phyloP scores from a whole-genome alignment of 1,140 invertebrate species.

The Drosophila santomea region DNA sequence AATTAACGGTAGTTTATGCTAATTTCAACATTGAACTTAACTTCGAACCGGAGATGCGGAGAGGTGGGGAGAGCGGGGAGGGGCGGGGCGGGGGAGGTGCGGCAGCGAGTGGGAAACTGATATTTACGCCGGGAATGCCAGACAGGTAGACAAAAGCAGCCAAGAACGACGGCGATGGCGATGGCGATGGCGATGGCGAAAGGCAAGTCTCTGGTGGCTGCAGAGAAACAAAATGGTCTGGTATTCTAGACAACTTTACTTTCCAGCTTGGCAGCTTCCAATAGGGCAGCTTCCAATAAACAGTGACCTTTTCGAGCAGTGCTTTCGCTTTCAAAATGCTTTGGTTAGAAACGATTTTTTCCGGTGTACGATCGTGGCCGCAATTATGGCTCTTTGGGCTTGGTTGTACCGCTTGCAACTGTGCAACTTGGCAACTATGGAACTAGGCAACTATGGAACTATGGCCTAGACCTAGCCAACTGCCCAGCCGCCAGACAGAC shows the following conservation, averaged over 20 bases:
- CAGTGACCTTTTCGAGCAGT: too few species aligned
- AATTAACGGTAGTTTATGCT: slow-evolving; percentile 84
- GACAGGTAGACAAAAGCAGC: slow-evolving; percentile 26
- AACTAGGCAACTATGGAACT: too few species aligned
- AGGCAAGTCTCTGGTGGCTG: slow-evolving; percentile 5
- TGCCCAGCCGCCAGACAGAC: too few species aligned
- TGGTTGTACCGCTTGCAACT: not conserved
- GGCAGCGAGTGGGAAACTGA: slow-evolving; percentile 60
- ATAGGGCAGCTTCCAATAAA: too few species aligned
- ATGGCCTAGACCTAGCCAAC: slow-evolving; percentile 54
- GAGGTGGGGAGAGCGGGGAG: not conserved
- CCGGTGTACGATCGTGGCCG: slow-evolving; percentile 5
- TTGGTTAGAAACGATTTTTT: too few species aligned
- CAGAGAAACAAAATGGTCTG: not conserved
- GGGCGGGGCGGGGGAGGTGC: not conserved
- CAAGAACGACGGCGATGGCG: slow-evolving; percentile 8
- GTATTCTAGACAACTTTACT: too few species aligned
- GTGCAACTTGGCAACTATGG: not conserved
- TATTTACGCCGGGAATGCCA: slow-evolving; percentile 63
- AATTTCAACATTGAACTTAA: slow-evolving; percentile 84
- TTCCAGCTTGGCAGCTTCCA: too few species aligned
- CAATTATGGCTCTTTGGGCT: slow-evolving; percentile 13
- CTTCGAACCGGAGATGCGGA: slow-evolving; percentile 47
- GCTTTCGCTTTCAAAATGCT: too few species aligned
- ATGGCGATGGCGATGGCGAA: not conserved